A percentile compares a stretch with the other conserved stretches of the same genome.
Evolutionary conservation across 2,113 vertebrate genomes (phyloP).

Genomic region (Antechinus stuartii): DNA sequence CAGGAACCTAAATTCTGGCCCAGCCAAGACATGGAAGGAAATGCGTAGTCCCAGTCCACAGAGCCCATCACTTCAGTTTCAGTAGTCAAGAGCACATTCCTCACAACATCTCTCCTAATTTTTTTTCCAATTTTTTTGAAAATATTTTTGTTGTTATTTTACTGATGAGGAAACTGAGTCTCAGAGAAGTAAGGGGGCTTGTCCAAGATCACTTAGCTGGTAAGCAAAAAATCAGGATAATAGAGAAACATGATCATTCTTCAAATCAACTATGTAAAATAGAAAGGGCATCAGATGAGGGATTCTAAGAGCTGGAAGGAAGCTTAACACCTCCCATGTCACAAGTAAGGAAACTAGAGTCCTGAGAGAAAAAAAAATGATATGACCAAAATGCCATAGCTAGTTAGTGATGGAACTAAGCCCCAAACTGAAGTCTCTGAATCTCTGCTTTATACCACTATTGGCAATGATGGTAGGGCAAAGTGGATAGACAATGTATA

Average conservation of each 20-base stretch:
- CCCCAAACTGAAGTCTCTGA: neutral
- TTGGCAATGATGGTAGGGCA: neutral
- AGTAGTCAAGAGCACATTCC: neutral
- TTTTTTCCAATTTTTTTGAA: neutral
- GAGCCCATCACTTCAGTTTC: neutral
- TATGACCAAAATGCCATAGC: neutral
- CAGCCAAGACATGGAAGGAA: neutral
- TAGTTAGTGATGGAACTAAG: neutral
- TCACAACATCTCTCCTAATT: neutral
- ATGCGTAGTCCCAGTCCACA: neutral
- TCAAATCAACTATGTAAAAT: neutral
- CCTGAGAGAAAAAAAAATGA: neutral
- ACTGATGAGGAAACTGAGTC: neutral
- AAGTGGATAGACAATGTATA: neutral
- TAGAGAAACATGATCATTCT: neutral
- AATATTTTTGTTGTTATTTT: neutral
- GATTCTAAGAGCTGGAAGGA: neutral
- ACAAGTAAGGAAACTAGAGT: neutral
- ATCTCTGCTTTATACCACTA: neutral
- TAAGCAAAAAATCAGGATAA: neutral
- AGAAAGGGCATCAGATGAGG: neutral
- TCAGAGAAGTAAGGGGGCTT: neutral
- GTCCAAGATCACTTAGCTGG: neutral
- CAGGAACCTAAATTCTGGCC: neutral
- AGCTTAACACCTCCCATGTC: neutral